Percentiles rank a stretch among this genome's conserved stretches.
Evolutionary conservation across 1,140 invertebrate species (phyloP).

Genomic region (Plodia interpunctella): DNA sequence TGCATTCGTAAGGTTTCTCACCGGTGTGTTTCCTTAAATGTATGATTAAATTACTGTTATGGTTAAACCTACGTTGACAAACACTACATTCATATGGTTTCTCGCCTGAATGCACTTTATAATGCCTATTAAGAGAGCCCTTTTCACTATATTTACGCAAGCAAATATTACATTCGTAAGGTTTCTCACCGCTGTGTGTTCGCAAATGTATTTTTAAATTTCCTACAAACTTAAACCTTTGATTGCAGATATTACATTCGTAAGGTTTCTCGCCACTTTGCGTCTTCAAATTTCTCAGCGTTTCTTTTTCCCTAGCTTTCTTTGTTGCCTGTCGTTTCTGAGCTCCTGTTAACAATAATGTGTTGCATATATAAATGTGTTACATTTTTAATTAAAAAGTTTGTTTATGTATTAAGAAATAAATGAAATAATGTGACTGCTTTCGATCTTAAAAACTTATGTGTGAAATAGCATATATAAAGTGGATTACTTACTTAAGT

Average conservation of each 20-base stretch:
- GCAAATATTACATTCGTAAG: neutral
- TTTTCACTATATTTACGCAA: neutral
- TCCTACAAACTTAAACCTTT: neutral
- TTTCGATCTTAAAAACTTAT: no score
- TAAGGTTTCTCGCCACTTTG: conserved; percentile 8
- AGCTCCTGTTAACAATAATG: neutral
- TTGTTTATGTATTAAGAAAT: neutral
- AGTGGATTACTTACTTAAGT: no score
- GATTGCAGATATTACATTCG: conserved; percentile 1
- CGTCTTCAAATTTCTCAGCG: neutral
- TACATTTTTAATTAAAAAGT: conserved; percentile 5
- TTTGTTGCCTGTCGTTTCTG: neutral
- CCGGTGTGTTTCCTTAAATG: conserved; percentile 6
- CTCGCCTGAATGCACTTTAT: neutral
- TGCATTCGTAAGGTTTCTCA: conserved; percentile 11
- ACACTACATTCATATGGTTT: conserved; percentile 1
- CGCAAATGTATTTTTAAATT: conserved; percentile 8
- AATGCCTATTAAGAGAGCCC: neutral
- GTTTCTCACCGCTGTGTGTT: neutral
- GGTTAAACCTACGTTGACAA: conserved; percentile 1
- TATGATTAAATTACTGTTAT: conserved; percentile 4
- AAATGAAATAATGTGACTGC: no score
- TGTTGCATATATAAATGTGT: no score
- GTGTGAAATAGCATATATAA: no score
- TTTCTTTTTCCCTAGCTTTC: neutral